Evolutionary conservation across 2,113 vertebrate species (phyloP).

Genomic region (Laticauda colubrina): DNA sequence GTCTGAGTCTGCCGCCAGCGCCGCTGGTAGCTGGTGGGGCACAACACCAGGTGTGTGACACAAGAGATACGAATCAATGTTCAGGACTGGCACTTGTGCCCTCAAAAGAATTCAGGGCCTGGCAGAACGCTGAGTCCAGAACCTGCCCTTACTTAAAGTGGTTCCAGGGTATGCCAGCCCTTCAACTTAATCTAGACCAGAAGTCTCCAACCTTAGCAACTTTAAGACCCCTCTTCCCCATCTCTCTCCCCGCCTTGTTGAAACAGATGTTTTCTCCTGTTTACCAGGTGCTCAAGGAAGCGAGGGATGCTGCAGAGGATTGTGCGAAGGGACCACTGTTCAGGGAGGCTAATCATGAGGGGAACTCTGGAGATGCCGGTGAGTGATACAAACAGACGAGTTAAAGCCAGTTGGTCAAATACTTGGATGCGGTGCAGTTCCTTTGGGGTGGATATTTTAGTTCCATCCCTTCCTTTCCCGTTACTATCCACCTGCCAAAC

Average conservation of each 20-base stretch:
- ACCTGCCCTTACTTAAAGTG: neutral
- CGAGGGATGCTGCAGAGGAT: neutral
- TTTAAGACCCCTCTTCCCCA: neutral
- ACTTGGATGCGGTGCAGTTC: no score
- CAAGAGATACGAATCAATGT: neutral
- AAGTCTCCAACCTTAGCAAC: no score
- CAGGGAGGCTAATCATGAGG: neutral
- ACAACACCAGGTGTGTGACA: neutral
- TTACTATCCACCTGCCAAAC: no score
- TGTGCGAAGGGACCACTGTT: neutral
- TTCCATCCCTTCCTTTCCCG: no score
- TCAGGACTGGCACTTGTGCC: neutral
- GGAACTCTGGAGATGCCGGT: neutral
- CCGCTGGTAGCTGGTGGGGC: no score
- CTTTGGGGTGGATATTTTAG: no score
- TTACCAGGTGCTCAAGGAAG: neutral
- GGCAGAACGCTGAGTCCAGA: neutral
- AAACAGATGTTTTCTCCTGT: neutral
- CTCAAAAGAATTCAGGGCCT: neutral
- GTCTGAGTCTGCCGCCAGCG: no score
- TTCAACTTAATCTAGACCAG: neutral
- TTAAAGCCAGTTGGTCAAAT: no score
- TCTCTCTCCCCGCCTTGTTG: neutral
- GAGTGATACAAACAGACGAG: neutral
- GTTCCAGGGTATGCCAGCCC: neutral